Base-by-base conservation (phyloP, 2,888 invertebrate genomes). In the Ceriagrion tenellum region DNA sequence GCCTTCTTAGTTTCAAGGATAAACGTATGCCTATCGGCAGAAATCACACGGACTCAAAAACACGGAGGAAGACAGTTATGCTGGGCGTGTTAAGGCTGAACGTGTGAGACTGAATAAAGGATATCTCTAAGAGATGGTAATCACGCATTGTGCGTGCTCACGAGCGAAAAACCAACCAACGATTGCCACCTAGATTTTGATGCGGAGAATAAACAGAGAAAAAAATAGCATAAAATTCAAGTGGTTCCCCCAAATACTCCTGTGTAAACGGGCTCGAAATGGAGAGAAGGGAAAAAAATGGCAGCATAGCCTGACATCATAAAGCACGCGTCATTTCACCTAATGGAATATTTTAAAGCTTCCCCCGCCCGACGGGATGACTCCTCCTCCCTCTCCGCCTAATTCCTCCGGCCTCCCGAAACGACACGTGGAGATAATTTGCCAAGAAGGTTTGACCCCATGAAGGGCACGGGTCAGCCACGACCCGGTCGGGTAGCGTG, bases 301-400 rank as follows among this genome's bases (percentile, higher is more conserved):
- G 47, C 26, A 55, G 47, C 89, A 18, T n/a, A 55, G 55, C 89
- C 26, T 55, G 55, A 89, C 89, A 55, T 55, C 89, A 55, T 55
- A 89, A 89, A 89, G 89, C 89, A 89, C 55, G 13, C 55, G 89
- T 89, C 89, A 89, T 89, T 89, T 89, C 89, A 55, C 23, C 55
- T 89, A 89, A 89, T 89, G 89, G 89, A 89, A 89, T 89, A 89
- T 89, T 89, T 89, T 55, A 89, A 89, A 30, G 81, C 30, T 4
- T 6, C 16, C 13, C 30, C 81, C 35, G 0, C 55, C 40, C 55
- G 16, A 20, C n/a, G n/a, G n/a, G n/a, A n/a, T n/a, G n/a, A n/a
- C n/a, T n/a, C n/a, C n/a, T n/a, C n/a, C n/a, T 23, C 55, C 55
- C 23, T 55, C 1, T 20, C 89, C 55, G 18, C 12, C 30, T 35